A percentile compares a stretch with the other conserved stretches of the same genome.
Evolutionary conservation across 2,113 vertebrate genomes (phyloP).

Genomic region (Phylloscopus trochiloides): DNA sequence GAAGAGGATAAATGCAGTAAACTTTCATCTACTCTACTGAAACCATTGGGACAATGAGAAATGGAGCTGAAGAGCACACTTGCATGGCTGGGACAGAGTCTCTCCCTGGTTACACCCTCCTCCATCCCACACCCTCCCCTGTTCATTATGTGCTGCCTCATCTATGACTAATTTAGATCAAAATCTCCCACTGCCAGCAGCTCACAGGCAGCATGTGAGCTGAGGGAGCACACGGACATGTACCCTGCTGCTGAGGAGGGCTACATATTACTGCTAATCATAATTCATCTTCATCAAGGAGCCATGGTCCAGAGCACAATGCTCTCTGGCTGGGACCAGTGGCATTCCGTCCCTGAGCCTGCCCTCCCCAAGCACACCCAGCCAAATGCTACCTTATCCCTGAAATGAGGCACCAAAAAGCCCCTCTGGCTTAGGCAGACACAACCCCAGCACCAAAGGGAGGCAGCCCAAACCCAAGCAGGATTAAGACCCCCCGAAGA

Average conservation of each 20-base stretch:
- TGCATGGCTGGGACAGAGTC: rapidly evolving
- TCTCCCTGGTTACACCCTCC: not conserved
- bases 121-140: not conserved
- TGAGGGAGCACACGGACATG: rapidly evolving
- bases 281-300: not conserved
- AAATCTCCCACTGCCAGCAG: not conserved
- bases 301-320: rapidly evolving
- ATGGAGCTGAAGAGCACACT: not conserved
- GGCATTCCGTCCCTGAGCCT: not conserved
- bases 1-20: rapidly evolving
- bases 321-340: not conserved
- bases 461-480: not conserved
- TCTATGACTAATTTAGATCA: not conserved
- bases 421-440: not conserved
- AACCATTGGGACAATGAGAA: rapidly evolving
- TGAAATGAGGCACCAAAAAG: not conserved
- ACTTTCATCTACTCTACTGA: not conserved
- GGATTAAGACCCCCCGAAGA: rapidly evolving
- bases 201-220: not conserved
- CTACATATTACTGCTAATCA: not conserved
- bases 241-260: rapidly evolving
- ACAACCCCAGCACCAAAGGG: rapidly evolving
- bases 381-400: no score
- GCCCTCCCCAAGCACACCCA: not conserved
- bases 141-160: not conserved